A percentile compares a stretch with the other conserved stretches of the same genome.
phyloP scores from a whole-genome alignment of 2,797 vertebrate species.

The Neosilurus mollespiculum region DNA sequence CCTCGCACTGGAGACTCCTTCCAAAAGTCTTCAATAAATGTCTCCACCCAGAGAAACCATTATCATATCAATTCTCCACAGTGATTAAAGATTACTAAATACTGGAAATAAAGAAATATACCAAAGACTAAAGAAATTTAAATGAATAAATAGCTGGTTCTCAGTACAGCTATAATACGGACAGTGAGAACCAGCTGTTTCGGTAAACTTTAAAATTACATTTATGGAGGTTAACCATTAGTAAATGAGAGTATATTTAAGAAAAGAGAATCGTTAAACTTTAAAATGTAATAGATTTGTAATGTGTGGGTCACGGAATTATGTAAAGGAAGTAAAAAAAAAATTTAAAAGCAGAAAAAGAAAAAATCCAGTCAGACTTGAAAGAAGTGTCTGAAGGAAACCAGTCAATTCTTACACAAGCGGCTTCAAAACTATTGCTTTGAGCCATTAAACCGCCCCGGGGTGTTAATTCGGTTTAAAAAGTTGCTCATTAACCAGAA shows the following conservation, averaged over 20 bases:
- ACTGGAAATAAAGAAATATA: too few species aligned
- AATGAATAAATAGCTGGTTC: too few species aligned
- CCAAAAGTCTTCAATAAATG: neutral
- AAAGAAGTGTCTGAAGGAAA: neutral
- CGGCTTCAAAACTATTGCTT: neutral
- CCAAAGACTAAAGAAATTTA: too few species aligned
- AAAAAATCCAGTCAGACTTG: neutral
- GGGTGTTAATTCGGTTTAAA: neutral
- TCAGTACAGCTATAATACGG: too few species aligned
- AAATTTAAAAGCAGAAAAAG: neutral
- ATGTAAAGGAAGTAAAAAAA: too few species aligned
- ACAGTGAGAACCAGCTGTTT: too few species aligned
- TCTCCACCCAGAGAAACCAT: neutral
- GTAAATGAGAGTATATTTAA: neutral
- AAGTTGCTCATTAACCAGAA: neutral
- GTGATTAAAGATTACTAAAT: too few species aligned
- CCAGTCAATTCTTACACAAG: too few species aligned
- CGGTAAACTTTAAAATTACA: neutral
- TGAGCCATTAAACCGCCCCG: neutral
- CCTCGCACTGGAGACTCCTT: neutral
- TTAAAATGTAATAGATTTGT: neutral
- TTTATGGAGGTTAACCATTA: neutral
- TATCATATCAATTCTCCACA: too few species aligned
- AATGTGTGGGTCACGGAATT: neutral
- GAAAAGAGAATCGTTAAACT: neutral